Evolutionary conservation across 1,140 invertebrate species (phyloP).

Genomic region (Steinernema khuongi): DNA sequence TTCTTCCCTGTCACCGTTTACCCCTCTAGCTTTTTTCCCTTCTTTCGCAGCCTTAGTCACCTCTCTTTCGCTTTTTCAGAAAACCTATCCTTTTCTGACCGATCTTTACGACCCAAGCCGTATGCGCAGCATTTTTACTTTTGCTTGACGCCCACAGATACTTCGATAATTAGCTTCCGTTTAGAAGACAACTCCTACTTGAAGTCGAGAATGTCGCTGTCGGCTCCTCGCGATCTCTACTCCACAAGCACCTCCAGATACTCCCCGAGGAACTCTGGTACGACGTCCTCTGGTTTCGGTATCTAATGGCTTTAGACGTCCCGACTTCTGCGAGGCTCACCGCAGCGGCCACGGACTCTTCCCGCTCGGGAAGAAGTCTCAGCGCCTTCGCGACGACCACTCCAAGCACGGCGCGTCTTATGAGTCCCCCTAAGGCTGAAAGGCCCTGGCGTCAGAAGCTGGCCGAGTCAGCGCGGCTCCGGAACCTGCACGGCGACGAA

Average conservation of each 20-base stretch:
- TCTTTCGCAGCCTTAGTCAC: neutral
- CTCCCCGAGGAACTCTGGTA: neutral
- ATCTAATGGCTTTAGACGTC: neutral
- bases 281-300: neutral
- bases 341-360: neutral
- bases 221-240: neutral
- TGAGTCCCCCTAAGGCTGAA: neutral
- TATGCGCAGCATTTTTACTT: no score
- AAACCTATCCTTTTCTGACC: no score
- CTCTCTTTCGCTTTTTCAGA: neutral
- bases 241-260: neutral
- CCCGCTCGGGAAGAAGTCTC: neutral
- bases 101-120: no score
- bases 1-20: no score
- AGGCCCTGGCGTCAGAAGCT: neutral
- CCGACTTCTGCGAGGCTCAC: neutral
- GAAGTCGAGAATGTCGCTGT: neutral
- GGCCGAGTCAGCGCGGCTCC: neutral
- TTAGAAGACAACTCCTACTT: neutral
- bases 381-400: neutral
- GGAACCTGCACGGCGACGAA: conserved; percentile 6
- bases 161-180: neutral
- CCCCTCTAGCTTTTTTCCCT: no score
- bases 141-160: no score
- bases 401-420: neutral